Evolutionary conservation across 2,888 invertebrate genomes (phyloP).

Genomic region (Tiliacea aurago): DNA sequence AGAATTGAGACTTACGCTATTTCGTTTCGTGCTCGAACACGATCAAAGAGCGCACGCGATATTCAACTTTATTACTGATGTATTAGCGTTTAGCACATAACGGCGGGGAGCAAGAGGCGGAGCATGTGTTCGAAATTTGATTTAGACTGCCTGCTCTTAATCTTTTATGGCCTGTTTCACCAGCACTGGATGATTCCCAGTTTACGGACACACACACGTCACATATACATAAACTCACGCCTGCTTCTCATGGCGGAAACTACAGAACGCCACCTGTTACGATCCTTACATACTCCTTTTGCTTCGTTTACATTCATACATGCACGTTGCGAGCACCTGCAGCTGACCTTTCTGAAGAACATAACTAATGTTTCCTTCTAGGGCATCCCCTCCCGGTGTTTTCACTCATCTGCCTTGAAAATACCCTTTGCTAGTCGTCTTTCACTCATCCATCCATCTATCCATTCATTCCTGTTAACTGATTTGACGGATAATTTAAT

Average conservation of each 20-base stretch:
- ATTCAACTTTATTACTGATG: no score
- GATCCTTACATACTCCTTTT: background rate
- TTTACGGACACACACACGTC: background rate
- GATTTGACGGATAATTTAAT: background rate
- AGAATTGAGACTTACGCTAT: no score
- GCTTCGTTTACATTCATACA: background rate
- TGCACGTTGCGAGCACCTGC: background rate
- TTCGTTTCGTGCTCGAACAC: no score
- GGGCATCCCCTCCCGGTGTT: background rate
- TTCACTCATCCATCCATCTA: background rate
- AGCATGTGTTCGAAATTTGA: no score
- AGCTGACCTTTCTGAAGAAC: background rate
- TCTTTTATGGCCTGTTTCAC: background rate
- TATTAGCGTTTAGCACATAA: no score
- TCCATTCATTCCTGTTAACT: background rate
- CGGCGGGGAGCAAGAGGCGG: no score
- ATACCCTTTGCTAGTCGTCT: background rate
- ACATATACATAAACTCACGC: background rate
- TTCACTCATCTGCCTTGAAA: background rate
- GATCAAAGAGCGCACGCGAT: no score
- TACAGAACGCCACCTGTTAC: background rate
- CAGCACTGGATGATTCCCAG: background rate
- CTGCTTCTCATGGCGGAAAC: background rate
- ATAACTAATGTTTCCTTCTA: background rate
- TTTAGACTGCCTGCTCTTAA: no score